These are phyloP conservation scores for Sminthurinus signatus DNA, from an alignment of 1,140 invertebrate genomes.

Conservation along the genomic window DNA sequence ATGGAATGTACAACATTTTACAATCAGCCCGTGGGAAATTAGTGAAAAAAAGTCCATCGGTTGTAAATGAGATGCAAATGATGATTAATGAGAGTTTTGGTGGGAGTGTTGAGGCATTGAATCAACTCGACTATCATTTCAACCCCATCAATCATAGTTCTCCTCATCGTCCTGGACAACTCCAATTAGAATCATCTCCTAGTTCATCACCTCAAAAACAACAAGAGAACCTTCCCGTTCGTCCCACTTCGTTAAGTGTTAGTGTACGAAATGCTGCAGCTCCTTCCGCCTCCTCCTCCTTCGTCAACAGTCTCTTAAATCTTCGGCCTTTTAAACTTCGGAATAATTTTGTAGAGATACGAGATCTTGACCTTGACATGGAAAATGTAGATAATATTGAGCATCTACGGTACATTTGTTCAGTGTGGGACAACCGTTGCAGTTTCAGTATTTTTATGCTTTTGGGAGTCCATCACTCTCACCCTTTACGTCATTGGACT, in stretches of 20 bases:
- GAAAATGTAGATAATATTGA: not conserved
- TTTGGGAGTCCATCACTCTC: not conserved
- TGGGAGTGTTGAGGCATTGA: not conserved
- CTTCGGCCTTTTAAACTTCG: not conserved
- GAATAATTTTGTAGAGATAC: slow-evolving; percentile 7
- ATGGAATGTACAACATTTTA: not conserved
- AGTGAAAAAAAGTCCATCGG: not conserved
- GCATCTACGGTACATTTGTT: not conserved
- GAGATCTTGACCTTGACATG: not conserved
- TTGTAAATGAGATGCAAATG: not conserved
- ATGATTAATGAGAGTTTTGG: too few relatives aligned
- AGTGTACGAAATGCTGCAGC: not conserved
- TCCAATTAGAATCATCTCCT: too few relatives aligned
- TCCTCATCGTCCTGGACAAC: too few relatives aligned
- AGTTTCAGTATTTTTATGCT: not conserved
- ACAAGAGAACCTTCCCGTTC: not conserved
- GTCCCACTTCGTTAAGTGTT: slow-evolving; percentile 5
- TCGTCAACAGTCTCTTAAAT: not conserved
- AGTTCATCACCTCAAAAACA: not conserved
- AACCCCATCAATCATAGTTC: too few relatives aligned
- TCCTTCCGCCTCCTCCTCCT: not conserved
- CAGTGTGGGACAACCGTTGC: not conserved
- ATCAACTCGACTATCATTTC: not conserved
- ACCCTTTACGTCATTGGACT: not conserved
- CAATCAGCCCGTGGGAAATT: not conserved